phyloP scores from a whole-genome alignment of 1,140 invertebrate genomes.

The Scylla paramamosain region DNA sequence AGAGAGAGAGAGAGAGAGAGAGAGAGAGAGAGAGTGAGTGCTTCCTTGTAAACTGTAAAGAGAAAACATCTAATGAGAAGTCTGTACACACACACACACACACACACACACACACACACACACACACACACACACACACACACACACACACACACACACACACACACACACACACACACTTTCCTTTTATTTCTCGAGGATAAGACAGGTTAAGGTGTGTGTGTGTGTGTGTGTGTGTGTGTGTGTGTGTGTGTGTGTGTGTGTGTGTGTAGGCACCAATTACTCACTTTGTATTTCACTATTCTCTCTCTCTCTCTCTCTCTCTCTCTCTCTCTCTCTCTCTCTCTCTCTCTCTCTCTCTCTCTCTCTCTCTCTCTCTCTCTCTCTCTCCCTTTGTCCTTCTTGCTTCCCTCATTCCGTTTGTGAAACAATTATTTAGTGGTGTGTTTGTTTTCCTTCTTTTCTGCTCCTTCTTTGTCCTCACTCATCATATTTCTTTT shows the following conservation, averaged over 20 bases:
- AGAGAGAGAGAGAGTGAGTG: background rate
- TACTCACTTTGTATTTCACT: background rate
- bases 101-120: conserved; percentile 5
- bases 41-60: background rate
- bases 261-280: no score
- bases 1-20: background rate
- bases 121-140: conserved; percentile 27
- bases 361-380: conserved; percentile 5
- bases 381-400: background rate
- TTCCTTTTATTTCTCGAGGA: background rate
- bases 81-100: background rate
- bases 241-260: no score
- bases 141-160: conserved; percentile 35
- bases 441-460: background rate
- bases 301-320: conserved; percentile 12
- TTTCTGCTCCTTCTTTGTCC: background rate
- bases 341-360: background rate
- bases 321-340: conserved; percentile 19
- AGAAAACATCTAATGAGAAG: background rate
- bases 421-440: background rate
- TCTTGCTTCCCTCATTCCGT: background rate
- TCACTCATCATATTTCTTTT: background rate
- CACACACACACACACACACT: conserved; percentile 32
- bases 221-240: no score
- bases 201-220: no score